Evolutionary conservation across 2,797 vertebrate species (phyloP), one percentile per base, ranked within the genome.

Genomic region (Sphenopsis melanotis): DNA sequence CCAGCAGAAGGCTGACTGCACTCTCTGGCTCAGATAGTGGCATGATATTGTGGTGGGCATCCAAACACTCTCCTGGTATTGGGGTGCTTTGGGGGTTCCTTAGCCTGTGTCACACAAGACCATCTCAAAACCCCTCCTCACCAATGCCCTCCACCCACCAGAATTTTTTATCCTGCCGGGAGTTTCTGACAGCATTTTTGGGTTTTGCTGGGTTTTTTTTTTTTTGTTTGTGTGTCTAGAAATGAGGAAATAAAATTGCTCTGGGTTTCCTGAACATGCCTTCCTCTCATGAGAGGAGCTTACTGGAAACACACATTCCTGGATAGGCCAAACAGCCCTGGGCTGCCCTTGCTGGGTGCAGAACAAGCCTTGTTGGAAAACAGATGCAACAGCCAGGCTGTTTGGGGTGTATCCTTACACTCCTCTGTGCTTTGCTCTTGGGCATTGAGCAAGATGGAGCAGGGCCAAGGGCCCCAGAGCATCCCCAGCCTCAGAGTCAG

Each of bases 291-390:
- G 61, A 92, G 64, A 70, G 61, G 9, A 77, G 42, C 42, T 96
- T 95, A 95, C 94, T 96, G 94, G 95, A 95, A 97, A 39, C 72
- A 61, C 7, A 0, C 10, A 13, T 93, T 94, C 91, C 89, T 95
- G 93, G 72, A 94, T 5, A 89, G 50, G 57, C n/a, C 87, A 87
- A 88, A 94, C 57, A 93, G 87, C 93, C 91, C 57, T 65, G 69
- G 89, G 90, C 90, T 94, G 57, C 57, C 50, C 49, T 64, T 68
- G 71, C 66, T 95, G 79, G 69, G 34, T 86, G 72, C 76, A 68
- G 36, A 80, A 22, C 7, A n/a, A 85, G 50, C 18, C 57, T 78
- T 87, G 46, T 4, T 68, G 79, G 66, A 81, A 92, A 85, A 83
- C 82, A 87, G 39, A 63, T 95, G 82, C 9, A 2, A 47, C 49